These are phyloP conservation scores for Epinephelus fuscoguttatus DNA, from an alignment of 2,113 vertebrate species.

Conservation along the genomic window DNA sequence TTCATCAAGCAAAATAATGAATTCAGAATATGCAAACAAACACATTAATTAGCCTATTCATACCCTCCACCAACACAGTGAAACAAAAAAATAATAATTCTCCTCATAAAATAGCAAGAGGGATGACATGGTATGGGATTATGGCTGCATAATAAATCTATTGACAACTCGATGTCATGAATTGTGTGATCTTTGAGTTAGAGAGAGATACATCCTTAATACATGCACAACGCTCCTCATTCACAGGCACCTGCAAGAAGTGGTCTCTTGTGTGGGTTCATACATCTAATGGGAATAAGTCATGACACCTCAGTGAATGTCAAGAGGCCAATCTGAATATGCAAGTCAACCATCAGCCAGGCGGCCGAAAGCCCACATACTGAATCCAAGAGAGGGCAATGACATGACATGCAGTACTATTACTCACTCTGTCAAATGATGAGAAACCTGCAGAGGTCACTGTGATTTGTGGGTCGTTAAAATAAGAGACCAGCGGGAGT, in stretches of 20 bases:
- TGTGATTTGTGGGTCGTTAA: background rate
- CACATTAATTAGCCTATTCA: conserved; percentile 64
- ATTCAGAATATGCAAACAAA: conserved; percentile 65
- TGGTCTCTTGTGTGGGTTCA: conserved; percentile 19
- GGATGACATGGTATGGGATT: background rate
- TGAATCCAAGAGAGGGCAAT: conserved; percentile 24
- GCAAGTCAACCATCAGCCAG: conserved; percentile 46
- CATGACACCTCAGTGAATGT: conserved; percentile 51
- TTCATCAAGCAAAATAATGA: conserved; percentile 58
- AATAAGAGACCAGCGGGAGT: background rate
- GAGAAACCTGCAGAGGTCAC: background rate
- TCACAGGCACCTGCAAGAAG: conserved; percentile 18
- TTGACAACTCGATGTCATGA: background rate
- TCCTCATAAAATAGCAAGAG: background rate
- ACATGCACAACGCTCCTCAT: background rate
- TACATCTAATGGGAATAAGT: conserved; percentile 26
- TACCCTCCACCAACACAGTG: conserved; percentile 26
- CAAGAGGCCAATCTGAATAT: conserved; percentile 50
- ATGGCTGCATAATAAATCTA: conserved; percentile 12
- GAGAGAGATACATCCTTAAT: background rate
- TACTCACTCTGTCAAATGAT: conserved; percentile 37
- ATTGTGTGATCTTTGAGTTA: background rate
- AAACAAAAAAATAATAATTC: background rate
- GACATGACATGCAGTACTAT: conserved; percentile 40
- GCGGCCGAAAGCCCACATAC: conserved; percentile 39